Evolutionary conservation across 2,888 invertebrate genomes (phyloP).

Genomic region (Proisotoma minuta): DNA sequence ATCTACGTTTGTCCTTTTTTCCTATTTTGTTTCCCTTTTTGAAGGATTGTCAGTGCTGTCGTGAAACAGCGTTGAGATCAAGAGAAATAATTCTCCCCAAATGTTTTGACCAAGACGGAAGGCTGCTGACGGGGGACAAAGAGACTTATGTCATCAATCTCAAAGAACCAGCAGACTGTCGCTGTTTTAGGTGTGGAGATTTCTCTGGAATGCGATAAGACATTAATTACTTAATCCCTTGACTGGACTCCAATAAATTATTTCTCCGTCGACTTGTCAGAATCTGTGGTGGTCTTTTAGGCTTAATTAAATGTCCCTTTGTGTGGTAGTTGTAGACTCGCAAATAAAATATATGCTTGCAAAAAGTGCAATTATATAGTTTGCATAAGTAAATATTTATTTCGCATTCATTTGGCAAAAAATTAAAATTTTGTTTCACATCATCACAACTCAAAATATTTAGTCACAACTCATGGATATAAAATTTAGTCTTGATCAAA

Average conservation of each 20-base stretch:
- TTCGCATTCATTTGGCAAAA: conserved; percentile 10
- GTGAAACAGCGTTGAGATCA: conserved; percentile 78
- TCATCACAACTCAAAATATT: conserved; percentile 10
- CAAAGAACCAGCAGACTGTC: conserved; percentile 81
- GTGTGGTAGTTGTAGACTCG: too few relatives aligned
- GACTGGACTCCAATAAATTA: too few relatives aligned
- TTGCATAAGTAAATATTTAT: neutral
- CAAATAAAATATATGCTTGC: too few relatives aligned
- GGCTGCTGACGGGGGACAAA: conserved; percentile 64
- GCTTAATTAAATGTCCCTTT: too few relatives aligned
- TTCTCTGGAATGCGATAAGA: conserved; percentile 55
- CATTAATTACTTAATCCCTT: too few relatives aligned
- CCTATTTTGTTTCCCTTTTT: neutral
- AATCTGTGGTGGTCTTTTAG: too few relatives aligned
- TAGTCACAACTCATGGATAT: conserved; percentile 10
- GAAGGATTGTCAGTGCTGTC: conserved; percentile 86
- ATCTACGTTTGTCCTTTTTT: neutral
- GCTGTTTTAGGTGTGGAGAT: conserved; percentile 84
- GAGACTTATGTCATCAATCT: conserved; percentile 76
- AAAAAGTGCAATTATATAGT: too few relatives aligned
- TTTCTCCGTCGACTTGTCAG: too few relatives aligned
- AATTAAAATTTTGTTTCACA: conserved; percentile 1
- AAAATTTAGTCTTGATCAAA: neutral
- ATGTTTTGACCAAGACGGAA: conserved; percentile 83
- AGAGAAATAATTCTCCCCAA: conserved; percentile 72